These are phyloP conservation scores for Rhodeus uyekii DNA, from an alignment of 2,797 vertebrate species.

Conservation along the genomic window DNA sequence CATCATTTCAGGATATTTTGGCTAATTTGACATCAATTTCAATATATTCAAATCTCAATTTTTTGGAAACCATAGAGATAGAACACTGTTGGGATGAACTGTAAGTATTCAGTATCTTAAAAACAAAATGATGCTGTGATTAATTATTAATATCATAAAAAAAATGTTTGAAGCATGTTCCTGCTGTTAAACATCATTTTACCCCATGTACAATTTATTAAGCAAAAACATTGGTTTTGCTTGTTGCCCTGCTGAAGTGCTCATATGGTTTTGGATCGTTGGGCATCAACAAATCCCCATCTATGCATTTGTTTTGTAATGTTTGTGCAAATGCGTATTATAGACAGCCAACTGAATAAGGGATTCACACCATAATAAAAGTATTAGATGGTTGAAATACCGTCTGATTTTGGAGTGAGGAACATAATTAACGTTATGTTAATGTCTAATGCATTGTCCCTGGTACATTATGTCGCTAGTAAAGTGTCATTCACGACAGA, in stretches of 20 bases:
- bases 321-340: neutral
- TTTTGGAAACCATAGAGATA: neutral
- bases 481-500: neutral
- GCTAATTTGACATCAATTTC: neutral
- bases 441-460: neutral
- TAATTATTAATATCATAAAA: conserved; percentile 17
- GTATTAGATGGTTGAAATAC: neutral
- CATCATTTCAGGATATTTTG: neutral
- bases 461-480: neutral
- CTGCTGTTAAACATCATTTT: conserved; percentile 18
- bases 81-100: neutral
- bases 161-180: conserved; percentile 4
- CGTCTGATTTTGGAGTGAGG: too few species aligned
- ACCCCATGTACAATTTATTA: neutral
- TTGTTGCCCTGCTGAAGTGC: neutral
- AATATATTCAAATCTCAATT: neutral
- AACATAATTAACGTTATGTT: too few species aligned
- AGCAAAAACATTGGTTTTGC: neutral
- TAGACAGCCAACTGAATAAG: too few species aligned
- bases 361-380: neutral
- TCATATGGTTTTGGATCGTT: neutral
- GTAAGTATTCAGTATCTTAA: neutral
- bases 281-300: neutral
- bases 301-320: neutral
- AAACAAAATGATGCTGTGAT: neutral